Percentiles rank a stretch among this genome's conserved stretches.
phyloP scores from a whole-genome alignment of 2,888 invertebrate species.

The Drosophila nigritarsus region DNA sequence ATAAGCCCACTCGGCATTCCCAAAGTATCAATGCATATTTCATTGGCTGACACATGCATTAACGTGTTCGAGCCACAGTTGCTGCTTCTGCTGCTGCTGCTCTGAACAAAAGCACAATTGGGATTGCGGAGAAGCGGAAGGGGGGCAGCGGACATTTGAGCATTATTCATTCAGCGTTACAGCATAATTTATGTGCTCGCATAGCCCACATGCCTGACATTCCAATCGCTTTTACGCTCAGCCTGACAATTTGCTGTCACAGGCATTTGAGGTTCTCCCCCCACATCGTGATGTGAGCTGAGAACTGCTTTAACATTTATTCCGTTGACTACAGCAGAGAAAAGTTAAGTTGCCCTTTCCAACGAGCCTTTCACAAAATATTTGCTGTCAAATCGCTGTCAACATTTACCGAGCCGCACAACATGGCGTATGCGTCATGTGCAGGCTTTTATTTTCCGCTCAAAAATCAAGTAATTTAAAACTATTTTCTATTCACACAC shows the following conservation, averaged over 20 bases:
- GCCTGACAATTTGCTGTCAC: conserved; percentile 70
- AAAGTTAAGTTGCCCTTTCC: conserved; percentile 9
- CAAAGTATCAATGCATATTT: conserved; percentile 74
- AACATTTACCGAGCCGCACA: conserved; percentile 32
- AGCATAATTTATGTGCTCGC: conserved; percentile 74
- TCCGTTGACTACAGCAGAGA: conserved; percentile 49
- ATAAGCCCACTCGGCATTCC: conserved; percentile 26
- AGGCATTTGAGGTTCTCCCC: conserved; percentile 43
- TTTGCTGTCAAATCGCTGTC: conserved; percentile 59
- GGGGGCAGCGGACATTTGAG: conserved; percentile 5
- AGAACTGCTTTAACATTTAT: conserved; percentile 46
- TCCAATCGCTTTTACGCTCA: conserved; percentile 47
- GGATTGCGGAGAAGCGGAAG: not conserved
- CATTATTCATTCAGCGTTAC: conserved; percentile 71
- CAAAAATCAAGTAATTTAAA: conserved; percentile 11
- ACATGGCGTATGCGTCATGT: conserved; percentile 56
- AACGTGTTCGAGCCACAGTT: conserved; percentile 66
- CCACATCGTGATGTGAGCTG: not conserved
- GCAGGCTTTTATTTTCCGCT: not conserved
- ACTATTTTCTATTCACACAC: not conserved
- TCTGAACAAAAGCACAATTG: conserved; percentile 3
- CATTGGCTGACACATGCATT: conserved; percentile 79
- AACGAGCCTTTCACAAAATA: conserved; percentile 11
- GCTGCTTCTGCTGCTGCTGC: conserved; percentile 9
- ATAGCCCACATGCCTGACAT: conserved; percentile 65